Evolutionary conservation across 1,140 invertebrate species (phyloP).

Genomic region (Diorhabda sublineata): DNA sequence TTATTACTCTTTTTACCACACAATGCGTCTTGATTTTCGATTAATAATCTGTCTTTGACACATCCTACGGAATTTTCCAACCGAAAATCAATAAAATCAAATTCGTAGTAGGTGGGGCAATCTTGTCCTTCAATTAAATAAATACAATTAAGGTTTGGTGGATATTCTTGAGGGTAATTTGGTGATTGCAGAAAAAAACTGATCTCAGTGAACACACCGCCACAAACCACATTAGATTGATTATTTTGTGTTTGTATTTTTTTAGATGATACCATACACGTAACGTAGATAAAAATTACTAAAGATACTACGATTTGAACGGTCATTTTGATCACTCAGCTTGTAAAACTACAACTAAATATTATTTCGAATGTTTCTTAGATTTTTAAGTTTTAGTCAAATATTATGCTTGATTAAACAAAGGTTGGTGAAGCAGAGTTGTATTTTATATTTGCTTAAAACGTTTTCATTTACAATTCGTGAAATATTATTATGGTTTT

Average conservation of each 20-base stretch:
- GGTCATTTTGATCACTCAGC: too few species aligned
- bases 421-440: not conserved
- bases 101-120: conserved; percentile 52
- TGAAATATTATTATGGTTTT: too few species aligned
- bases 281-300: too few species aligned
- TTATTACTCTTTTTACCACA: conserved; percentile 50
- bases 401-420: not conserved
- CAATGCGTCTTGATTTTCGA: conserved; percentile 46
- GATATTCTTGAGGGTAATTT: conserved; percentile 53
- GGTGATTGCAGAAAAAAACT: conserved; percentile 49
- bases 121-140: conserved; percentile 51
- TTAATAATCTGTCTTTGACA: conserved; percentile 49
- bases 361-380: too few species aligned
- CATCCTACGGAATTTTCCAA: conserved; percentile 50
- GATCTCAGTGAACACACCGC: conserved; percentile 30
- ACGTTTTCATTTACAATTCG: too few species aligned
- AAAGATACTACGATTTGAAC: too few species aligned
- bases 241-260: too few species aligned
- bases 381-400: not conserved
- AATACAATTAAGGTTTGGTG: conserved; percentile 48
- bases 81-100: conserved; percentile 56
- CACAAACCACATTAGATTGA: conserved; percentile 25
- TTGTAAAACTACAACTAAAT: too few species aligned
- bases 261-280: too few species aligned
- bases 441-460: not conserved